phyloP scores from a whole-genome alignment of 2,797 vertebrate species.

The Gallinago stenura region DNA sequence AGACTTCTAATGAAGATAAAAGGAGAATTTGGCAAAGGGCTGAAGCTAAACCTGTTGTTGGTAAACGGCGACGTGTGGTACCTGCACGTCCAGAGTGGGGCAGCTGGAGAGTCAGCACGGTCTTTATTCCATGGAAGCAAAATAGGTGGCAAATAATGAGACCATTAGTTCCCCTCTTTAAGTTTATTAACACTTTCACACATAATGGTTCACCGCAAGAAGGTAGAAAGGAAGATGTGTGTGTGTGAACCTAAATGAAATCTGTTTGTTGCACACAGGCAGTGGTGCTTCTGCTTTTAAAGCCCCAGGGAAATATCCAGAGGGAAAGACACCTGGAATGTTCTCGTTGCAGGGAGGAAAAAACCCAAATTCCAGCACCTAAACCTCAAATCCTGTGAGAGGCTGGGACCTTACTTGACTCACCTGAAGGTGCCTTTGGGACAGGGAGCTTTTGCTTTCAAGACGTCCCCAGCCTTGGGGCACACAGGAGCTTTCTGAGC shows the following conservation, averaged over 20 bases:
- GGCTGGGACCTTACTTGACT: not conserved
- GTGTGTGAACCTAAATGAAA: not conserved
- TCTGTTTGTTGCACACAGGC: not conserved
- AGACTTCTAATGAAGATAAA: not conserved
- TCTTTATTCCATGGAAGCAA: not conserved
- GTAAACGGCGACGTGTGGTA: not conserved
- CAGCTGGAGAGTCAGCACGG: not conserved
- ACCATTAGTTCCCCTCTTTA: fast-evolving
- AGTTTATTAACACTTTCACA: not conserved
- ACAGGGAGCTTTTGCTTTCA: not conserved
- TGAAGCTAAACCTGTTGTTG: not conserved
- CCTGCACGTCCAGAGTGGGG: not conserved
- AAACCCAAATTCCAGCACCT: not conserved
- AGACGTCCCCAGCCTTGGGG: not conserved
- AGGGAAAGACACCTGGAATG: not conserved
- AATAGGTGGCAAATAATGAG: fast-evolving
- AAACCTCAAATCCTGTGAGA: not conserved
- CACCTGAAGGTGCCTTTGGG: not conserved
- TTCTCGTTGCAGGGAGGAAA: not conserved
- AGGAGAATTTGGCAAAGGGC: not conserved
- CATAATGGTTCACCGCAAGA: fast-evolving
- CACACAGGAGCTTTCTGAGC: fast-evolving
- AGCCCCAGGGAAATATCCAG: fast-evolving
- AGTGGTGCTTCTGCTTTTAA: not conserved
- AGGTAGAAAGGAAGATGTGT: not conserved